Conservation (phyloP, 37 sponge, comb jelly and placozoan genomes). For the Chondrosia reniformis region DNA sequence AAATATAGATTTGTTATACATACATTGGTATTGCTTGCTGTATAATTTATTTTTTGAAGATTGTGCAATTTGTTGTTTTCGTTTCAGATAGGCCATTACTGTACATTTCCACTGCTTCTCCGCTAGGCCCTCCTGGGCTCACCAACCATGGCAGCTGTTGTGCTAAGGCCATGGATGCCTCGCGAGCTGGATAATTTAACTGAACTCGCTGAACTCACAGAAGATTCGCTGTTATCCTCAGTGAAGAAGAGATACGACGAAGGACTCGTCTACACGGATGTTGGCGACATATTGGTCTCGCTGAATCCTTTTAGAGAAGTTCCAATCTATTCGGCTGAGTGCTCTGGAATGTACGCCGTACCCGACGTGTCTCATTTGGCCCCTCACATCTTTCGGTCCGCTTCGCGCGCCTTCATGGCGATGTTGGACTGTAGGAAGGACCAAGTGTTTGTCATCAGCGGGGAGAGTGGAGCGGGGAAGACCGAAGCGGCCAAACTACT, state of each 20-base stretch:
- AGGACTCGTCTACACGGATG: constrained; percentile 69
- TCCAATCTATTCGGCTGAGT: constrained; percentile 49
- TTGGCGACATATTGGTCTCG: constrained; percentile 78
- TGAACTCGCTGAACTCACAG: constrained; percentile 51
- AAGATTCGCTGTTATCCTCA: constrained; percentile 42
- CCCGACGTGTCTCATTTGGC: constrained; percentile 32
- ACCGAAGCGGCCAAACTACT: constrained; percentile 78
- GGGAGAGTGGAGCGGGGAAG: constrained; percentile 87
- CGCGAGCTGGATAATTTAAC: constrained; percentile 70
- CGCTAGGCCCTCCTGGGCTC: no score
- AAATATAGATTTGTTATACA: no score
- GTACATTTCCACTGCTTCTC: no score
- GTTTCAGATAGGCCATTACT: no score
- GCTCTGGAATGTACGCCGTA: constrained; percentile 26
- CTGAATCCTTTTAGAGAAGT: constrained; percentile 68
- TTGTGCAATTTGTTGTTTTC: no score
- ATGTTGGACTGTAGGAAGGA: constrained; percentile 61
- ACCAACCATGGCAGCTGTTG: no score
- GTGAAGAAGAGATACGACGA: constrained; percentile 40
- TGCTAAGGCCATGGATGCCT: constrained; percentile 35
- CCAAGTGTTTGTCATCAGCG: constrained; percentile 86
- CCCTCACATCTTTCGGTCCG: constrained; percentile 70
- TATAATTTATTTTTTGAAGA: no score
- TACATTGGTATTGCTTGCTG: no score
- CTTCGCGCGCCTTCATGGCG: constrained; percentile 52